A percentile compares a stretch with the other conserved stretches of the same genome.
Conservation (phyloP, 2,797 vertebrate species). For the Pangasius larnaudii region DNA sequence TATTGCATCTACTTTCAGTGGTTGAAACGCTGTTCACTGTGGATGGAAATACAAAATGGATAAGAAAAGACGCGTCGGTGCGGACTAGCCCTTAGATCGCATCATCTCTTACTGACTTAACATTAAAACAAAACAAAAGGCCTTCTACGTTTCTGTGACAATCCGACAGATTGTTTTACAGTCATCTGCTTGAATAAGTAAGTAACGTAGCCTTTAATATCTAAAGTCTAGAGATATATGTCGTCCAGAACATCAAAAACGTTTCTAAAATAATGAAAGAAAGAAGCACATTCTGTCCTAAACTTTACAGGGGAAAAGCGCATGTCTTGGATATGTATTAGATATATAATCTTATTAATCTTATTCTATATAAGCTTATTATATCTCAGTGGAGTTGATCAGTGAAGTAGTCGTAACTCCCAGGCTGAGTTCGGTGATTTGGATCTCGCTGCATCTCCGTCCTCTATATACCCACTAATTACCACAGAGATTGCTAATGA, state of each 20-base stretch:
- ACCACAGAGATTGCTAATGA: constrained; percentile 77
- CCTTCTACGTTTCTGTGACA: background rate
- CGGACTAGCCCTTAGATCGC: background rate
- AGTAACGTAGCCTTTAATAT: background rate
- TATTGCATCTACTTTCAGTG: background rate
- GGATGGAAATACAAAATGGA: background rate
- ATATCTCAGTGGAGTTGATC: constrained; percentile 28
- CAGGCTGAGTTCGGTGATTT: constrained; percentile 8
- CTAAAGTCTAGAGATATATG: background rate
- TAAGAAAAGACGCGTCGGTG: background rate
- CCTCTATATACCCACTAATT: constrained; percentile 71
- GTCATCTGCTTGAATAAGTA: background rate
- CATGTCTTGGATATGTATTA: background rate
- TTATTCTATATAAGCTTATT: no score
- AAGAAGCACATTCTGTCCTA: background rate
- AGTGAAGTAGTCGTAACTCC: constrained; percentile 27
- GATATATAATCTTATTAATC: no score
- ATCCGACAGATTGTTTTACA: background rate
- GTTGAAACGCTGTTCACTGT: background rate
- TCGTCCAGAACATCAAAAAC: background rate
- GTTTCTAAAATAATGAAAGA: background rate
- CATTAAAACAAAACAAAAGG: background rate
- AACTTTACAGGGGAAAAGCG: background rate
- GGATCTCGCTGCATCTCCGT: constrained; percentile 32
- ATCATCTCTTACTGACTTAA: background rate